Evolutionary conservation across 2,888 invertebrate genomes (phyloP).

Genomic region (Drosophila macrospina): DNA sequence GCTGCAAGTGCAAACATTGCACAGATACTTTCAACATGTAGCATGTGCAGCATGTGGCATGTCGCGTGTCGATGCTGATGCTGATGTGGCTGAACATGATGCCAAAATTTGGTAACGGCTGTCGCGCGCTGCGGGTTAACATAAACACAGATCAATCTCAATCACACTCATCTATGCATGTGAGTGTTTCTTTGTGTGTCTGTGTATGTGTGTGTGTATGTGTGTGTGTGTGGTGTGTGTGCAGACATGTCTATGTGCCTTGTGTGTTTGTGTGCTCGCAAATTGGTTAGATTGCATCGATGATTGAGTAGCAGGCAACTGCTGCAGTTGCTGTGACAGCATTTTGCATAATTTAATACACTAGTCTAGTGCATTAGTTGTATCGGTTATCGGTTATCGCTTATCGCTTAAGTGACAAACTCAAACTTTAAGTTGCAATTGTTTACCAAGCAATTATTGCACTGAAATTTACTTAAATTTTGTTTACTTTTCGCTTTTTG

Average conservation of each 20-base stretch:
- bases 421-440: background rate
- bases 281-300: constrained; percentile 40
- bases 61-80: constrained; percentile 32
- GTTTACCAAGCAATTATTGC: background rate
- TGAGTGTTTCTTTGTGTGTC: background rate
- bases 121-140: constrained; percentile 40
- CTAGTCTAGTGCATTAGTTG: constrained; percentile 11
- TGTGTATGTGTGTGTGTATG: constrained; percentile 21
- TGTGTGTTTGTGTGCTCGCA: constrained; percentile 22
- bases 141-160: constrained; percentile 59
- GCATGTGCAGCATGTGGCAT: constrained; percentile 24
- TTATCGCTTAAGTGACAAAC: background rate
- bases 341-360: constrained; percentile 39
- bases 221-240: constrained; percentile 14
- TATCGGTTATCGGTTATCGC: constrained; percentile 35
- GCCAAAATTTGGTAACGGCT: constrained; percentile 31
- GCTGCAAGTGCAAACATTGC: constrained; percentile 44
- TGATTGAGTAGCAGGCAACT: constrained; percentile 40
- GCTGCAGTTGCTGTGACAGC: constrained; percentile 13
- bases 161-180: constrained; percentile 22
- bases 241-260: too few species aligned
- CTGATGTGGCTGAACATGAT: constrained; percentile 26
- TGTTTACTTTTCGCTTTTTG: too few species aligned
- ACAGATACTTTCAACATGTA: constrained; percentile 41
- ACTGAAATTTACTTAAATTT: background rate